phyloP scores from a whole-genome alignment of 2,888 invertebrate genomes.

The Podotricha telesiphe region DNA sequence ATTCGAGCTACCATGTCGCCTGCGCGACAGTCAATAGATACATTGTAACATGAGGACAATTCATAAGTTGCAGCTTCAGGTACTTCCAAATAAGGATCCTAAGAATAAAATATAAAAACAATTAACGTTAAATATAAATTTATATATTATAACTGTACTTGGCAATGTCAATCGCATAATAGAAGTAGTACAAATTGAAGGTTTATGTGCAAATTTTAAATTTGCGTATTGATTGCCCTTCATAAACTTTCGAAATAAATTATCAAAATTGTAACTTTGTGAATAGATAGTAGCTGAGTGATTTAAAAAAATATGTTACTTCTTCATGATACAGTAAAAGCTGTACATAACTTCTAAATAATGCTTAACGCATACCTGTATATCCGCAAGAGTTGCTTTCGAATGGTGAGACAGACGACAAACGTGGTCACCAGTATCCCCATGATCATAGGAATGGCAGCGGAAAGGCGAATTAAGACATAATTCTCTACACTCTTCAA shows the following conservation, averaged over 20 bases:
- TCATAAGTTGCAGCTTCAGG: slow-evolving; percentile 96
- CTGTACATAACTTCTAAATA: neutral
- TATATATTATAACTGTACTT: no score
- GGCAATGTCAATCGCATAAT: no score
- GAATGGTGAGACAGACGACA: slow-evolving; percentile 96
- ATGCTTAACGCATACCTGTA: slow-evolving; percentile 84
- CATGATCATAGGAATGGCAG: slow-evolving; percentile 97
- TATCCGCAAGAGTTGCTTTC: slow-evolving; percentile 93
- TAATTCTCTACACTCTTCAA: slow-evolving; percentile 94
- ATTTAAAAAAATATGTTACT: neutral
- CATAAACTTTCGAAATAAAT: no score
- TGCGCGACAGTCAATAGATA: slow-evolving; percentile 95
- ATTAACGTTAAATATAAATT: neutral
- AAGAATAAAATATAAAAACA: slow-evolving; percentile 35
- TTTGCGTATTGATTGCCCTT: no score
- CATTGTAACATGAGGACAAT: slow-evolving; percentile 96
- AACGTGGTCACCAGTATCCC: slow-evolving; percentile 96
- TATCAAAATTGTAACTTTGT: no score
- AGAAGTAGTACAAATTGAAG: no score
- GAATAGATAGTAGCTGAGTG: no score
- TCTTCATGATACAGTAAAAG: neutral
- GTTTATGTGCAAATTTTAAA: no score
- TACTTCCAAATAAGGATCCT: slow-evolving; percentile 95
- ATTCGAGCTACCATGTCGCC: slow-evolving; percentile 97
- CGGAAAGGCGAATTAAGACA: slow-evolving; percentile 94